Evolutionary conservation across 2,113 vertebrate genomes (phyloP).

Genomic region (Otis tarda): DNA sequence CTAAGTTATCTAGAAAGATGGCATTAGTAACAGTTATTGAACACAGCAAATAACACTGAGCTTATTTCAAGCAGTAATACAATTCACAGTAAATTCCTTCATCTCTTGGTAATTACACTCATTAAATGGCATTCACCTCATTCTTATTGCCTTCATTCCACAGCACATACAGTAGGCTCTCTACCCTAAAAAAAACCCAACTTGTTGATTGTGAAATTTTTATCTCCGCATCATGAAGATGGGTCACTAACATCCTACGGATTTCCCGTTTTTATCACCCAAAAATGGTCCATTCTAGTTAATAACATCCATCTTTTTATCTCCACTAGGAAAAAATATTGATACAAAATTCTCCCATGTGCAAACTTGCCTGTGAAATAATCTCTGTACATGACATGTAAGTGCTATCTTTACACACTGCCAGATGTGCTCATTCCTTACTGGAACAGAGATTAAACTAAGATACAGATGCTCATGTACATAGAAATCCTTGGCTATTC

Average conservation of each 20-base stretch:
- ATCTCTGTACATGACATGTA: neutral
- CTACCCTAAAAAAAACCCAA: neutral
- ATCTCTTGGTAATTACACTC: neutral
- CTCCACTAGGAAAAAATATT: neutral
- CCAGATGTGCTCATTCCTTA: neutral
- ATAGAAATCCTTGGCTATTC: neutral
- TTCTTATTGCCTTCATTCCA: neutral
- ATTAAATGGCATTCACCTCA: neutral
- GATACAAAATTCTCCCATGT: neutral
- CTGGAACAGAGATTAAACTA: neutral
- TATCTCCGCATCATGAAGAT: neutral
- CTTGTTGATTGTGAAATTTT: neutral
- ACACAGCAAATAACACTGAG: neutral
- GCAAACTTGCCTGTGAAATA: neutral
- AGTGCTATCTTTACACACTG: neutral
- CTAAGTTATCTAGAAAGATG: neutral
- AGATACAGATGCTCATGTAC: neutral
- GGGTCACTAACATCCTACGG: neutral
- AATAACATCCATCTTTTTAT: neutral
- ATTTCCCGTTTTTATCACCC: neutral
- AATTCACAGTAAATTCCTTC: neutral
- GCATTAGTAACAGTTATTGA: neutral
- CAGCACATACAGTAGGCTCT: neutral
- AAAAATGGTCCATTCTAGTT: neutral
- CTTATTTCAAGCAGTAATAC: neutral